Evolutionary conservation across 1,140 invertebrate genomes (phyloP), one percentile per base, ranked within the genome.

Genomic region (Armadillidium nasatum): DNA sequence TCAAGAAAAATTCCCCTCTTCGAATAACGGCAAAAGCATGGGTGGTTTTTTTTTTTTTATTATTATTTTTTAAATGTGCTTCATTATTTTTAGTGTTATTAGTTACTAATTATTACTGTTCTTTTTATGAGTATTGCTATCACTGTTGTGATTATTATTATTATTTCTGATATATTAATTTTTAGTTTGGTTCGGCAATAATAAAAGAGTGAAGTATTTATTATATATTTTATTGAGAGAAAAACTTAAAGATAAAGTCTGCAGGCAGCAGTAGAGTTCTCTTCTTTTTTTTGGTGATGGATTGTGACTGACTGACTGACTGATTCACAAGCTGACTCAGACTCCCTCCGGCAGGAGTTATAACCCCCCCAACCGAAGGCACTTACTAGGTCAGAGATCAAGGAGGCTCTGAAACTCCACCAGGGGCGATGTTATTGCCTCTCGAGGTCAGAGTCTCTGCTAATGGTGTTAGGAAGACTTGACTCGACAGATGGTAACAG

Each of bases 171-270:
- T 33, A 33, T 33, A 33, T 33, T 33, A 33, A 33, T 33, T 33
- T 3, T 33, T 33, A 33, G 1, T 33, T 3, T 33, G 1, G 33
- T 1, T 33, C 2, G 33, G 33, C 33, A 3, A 33, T 3, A 33
- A 60, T 15, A 60, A 60, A 60, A 15, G 19, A 60, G 7, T 60
- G 11, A 15, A 19, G 50, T 60, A 60, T 60, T 60, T 60, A 60
- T 33, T 33, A 60, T 60, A 60, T 60, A 19, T 60, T 60, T 60
- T 60, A 60, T 60, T 60, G 50, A 60, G 50, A 60, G 50, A 60
- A 60, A 60, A 60, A 60, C 50, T 60, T 60, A 60, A 60, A 13
- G 11, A 60, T 15, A 60, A 19, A 15, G 50, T 60, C 50, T 60
- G 50, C 50, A 60, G 50, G 19, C 50, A 60, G 50, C 50, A 60